phyloP scores from a whole-genome alignment of 2,113 vertebrate species.

The Laticauda colubrina region DNA sequence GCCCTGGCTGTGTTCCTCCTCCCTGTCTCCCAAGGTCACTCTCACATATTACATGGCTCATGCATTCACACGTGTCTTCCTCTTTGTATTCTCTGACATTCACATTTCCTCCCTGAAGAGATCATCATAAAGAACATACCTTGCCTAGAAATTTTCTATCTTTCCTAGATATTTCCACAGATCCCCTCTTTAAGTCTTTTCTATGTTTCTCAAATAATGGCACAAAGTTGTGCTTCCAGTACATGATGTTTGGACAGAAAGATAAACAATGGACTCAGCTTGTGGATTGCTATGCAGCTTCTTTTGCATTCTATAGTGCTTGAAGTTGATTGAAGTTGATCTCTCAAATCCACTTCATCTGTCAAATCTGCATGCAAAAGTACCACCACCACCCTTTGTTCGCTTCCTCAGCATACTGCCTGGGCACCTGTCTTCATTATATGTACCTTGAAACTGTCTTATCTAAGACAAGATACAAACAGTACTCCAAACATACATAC shows the following conservation, averaged over 20 bases:
- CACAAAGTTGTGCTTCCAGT: not conserved
- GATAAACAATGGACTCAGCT: not conserved
- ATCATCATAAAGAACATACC: not conserved
- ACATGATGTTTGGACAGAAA: not conserved
- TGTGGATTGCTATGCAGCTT: not conserved
- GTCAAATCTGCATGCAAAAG: not conserved
- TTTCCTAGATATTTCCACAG: not conserved
- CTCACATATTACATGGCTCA: not conserved
- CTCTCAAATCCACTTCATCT: not conserved
- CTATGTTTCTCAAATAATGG: not conserved
- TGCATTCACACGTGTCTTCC: not conserved
- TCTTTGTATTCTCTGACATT: not conserved
- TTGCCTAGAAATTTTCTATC: not conserved
- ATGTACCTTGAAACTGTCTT: not conserved
- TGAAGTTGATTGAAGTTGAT: not conserved
- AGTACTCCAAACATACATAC: not conserved
- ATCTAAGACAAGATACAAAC: not conserved
- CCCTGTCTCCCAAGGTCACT: not conserved
- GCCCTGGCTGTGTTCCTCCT: not conserved
- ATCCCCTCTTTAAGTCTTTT: not conserved
- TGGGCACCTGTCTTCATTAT: not conserved
- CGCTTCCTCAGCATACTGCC: not conserved
- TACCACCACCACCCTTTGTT: not conserved
- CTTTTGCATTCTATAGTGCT: not conserved
- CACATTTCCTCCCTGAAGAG: not conserved